phyloP scores from a whole-genome alignment of 2,797 vertebrate species.

The Coccyzus lansbergi region DNA sequence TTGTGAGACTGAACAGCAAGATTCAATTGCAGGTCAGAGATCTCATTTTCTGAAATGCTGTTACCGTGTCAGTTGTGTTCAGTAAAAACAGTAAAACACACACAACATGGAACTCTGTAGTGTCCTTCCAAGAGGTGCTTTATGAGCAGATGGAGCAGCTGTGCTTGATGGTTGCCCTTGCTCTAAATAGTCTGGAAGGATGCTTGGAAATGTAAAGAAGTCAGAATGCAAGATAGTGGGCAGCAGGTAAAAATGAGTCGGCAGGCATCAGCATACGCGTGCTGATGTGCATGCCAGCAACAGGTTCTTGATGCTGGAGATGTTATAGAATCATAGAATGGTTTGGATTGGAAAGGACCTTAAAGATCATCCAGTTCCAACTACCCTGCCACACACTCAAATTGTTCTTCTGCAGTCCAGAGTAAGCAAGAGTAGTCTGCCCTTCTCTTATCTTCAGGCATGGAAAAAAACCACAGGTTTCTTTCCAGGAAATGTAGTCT shows the following conservation, averaged over 20 bases:
- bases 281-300: not conserved
- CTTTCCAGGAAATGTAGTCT: not conserved
- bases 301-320: not conserved
- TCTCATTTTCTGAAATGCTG: not conserved
- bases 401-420: not conserved
- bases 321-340: not conserved
- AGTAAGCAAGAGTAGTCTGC: not conserved
- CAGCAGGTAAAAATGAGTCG: not conserved
- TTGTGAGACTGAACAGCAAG: not conserved
- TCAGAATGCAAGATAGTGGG: not conserved
- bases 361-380: too few species aligned
- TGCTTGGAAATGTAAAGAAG: accelerated
- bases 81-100: not conserved
- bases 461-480: not conserved
- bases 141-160: not conserved
- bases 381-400: not conserved
- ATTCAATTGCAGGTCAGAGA: not conserved
- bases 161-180: not conserved
- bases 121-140: not conserved
- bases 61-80: not conserved
- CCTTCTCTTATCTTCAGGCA: not conserved
- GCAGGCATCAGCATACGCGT: accelerated
- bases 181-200: not conserved
- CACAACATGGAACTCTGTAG: not conserved
- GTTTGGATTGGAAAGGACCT: too few species aligned